Percentiles rank a stretch among this genome's conserved stretches.
phyloP scores from a whole-genome alignment of 1,140 invertebrate genomes.

The Mactra quadrangularis region DNA sequence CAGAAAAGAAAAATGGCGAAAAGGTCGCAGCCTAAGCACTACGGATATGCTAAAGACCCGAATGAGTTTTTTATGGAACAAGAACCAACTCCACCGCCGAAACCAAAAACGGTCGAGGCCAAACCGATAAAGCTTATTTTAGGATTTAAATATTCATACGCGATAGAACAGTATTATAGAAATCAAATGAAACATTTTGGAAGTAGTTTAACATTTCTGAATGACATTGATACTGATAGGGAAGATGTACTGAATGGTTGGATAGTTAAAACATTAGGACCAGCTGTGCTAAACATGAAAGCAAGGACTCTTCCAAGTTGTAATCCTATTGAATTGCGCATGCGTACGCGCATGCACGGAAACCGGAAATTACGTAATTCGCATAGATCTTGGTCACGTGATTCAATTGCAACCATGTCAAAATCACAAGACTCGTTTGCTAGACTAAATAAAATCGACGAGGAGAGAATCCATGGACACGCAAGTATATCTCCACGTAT shows the following conservation, averaged over 20 bases:
- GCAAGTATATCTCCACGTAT: background rate
- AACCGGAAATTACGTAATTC: conserved; percentile 3
- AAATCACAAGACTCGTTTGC: conserved; percentile 30
- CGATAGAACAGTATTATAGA: conserved; percentile 52
- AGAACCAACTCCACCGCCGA: background rate
- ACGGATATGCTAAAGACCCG: background rate
- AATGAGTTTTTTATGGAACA: conserved; percentile 20
- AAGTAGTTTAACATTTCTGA: background rate
- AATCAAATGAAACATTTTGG: background rate
- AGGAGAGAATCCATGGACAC: background rate
- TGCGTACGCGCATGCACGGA: conserved; percentile 35
- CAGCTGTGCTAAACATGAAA: conserved; percentile 20
- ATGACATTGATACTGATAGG: background rate
- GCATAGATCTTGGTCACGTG: background rate
- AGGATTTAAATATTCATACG: conserved; percentile 54
- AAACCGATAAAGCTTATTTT: conserved; percentile 45
- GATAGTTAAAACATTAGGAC: conserved; percentile 47
- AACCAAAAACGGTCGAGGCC: conserved; percentile 4
- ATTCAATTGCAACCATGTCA: conserved; percentile 13
- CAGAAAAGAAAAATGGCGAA: conserved; percentile 14
- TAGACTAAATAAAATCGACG: conserved; percentile 22
- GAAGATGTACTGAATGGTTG: conserved; percentile 48
- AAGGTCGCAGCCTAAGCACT: conserved; percentile 15
- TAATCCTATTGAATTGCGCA: conserved; percentile 51
- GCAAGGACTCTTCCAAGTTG: conserved; percentile 53